Percentiles rank a stretch among this genome's conserved stretches.
phyloP scores from a whole-genome alignment of 2,888 invertebrate genomes.

The Agrotis exclamationis region DNA sequence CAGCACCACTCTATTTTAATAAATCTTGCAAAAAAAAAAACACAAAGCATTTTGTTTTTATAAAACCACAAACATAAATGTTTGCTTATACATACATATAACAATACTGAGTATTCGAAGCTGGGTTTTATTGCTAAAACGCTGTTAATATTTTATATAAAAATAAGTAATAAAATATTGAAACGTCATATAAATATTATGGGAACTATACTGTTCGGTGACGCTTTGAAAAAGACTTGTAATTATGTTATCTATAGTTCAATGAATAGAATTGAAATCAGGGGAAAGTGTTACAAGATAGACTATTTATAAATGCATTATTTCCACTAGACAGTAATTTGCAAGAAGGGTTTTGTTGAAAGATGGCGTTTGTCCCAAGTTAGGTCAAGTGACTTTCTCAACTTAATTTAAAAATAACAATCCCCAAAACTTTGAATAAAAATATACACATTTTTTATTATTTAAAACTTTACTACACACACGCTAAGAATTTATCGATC shows the following conservation, averaged over 20 bases:
- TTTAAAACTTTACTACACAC: too few species aligned
- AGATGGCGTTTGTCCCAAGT: too few species aligned
- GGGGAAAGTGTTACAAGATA: too few species aligned
- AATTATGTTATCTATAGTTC: background rate
- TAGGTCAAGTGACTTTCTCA: too few species aligned
- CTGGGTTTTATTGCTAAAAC: constrained; percentile 1
- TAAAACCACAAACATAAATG: background rate
- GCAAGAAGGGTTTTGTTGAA: too few species aligned
- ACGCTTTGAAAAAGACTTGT: background rate
- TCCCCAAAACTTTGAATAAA: too few species aligned
- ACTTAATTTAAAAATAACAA: too few species aligned
- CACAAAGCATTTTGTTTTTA: background rate
- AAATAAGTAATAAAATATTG: constrained; percentile 15
- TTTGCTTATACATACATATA: background rate
- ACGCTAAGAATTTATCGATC: too few species aligned
- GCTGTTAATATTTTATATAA: constrained; percentile 14
- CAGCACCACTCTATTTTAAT: background rate
- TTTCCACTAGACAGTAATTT: too few species aligned
- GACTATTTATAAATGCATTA: too few species aligned
- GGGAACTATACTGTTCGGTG: background rate
- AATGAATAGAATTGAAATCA: background rate
- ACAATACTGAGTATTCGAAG: background rate
- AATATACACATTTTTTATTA: too few species aligned
- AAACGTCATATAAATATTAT: constrained; percentile 6
- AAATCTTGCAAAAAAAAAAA: background rate